Conservation (phyloP, 2,113 vertebrate species). For the Ia io region DNA sequence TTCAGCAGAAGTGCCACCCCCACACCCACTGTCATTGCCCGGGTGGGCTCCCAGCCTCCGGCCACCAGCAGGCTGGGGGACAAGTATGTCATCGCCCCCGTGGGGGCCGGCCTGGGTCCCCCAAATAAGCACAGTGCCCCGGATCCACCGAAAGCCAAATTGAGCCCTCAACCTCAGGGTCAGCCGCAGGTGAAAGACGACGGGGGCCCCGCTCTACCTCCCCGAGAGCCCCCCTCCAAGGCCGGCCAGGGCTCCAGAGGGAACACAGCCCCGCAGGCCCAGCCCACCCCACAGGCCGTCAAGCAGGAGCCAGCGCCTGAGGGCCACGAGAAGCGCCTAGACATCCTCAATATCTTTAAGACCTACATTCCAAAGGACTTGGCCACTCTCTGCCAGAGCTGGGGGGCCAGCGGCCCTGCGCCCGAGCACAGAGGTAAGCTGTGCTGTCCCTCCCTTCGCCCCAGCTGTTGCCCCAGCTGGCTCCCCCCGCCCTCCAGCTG, state of each 20-base stretch:
- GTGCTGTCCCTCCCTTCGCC: background rate
- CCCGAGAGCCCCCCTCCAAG: constrained; percentile 77
- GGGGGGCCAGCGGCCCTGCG: constrained; percentile 86
- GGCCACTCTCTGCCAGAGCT: constrained; percentile 91
- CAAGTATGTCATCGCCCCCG: constrained; percentile 78
- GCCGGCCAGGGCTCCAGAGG: constrained; percentile 63
- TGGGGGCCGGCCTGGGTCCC: constrained; percentile 81
- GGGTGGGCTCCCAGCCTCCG: constrained; percentile 73
- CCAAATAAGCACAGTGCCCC: constrained; percentile 86
- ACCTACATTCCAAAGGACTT: constrained; percentile 94
- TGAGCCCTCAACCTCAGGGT: constrained; percentile 73
- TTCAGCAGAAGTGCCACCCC: constrained; percentile 80
- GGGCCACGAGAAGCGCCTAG: constrained; percentile 83
- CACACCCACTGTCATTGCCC: constrained; percentile 73
- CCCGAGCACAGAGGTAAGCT: constrained; percentile 90
- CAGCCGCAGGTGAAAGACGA: constrained; percentile 75
- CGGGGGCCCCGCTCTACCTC: constrained; percentile 76
- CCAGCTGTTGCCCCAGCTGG: background rate
- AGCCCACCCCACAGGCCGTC: constrained; percentile 72
- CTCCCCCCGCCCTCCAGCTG: background rate
- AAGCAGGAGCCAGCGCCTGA: constrained; percentile 85
- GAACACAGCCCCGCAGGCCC: constrained; percentile 77
- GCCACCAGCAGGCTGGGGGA: constrained; percentile 80
- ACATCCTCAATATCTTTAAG: constrained; percentile 91
- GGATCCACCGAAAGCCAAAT: constrained; percentile 82